Percentiles rank a stretch among this genome's conserved stretches.
Evolutionary conservation across 2,113 vertebrate genomes (phyloP).

Genomic region (Osmerus eperlanus): DNA sequence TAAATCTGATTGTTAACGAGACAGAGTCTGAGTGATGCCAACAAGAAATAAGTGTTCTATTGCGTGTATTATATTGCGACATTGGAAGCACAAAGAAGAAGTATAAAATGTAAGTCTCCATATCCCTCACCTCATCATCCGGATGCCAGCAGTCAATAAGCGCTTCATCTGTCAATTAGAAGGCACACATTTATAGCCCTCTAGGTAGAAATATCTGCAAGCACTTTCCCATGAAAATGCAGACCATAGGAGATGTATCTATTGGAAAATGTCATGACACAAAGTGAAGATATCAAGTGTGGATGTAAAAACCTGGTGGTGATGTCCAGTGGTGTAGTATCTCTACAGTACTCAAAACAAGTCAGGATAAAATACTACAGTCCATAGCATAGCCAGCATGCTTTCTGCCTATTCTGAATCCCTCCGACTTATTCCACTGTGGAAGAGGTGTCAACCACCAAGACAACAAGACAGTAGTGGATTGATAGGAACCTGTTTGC

Average conservation of each 20-base stretch:
- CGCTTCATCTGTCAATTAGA: conserved; percentile 77
- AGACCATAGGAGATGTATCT: conserved; percentile 68
- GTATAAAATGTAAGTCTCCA: conserved; percentile 56
- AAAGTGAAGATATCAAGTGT: conserved; percentile 65
- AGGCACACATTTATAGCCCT: conserved; percentile 71
- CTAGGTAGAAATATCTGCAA: conserved; percentile 61
- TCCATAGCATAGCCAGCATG: too few species aligned
- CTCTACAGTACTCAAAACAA: too few species aligned
- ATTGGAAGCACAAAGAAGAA: conserved; percentile 36
- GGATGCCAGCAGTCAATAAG: conserved; percentile 72
- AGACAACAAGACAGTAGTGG: too few species aligned
- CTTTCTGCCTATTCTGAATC: too few species aligned
- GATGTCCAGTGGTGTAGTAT: too few species aligned
- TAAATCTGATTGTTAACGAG: too few species aligned
- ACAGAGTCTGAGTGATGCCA: background rate
- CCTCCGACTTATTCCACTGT: too few species aligned
- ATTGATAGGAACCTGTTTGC: background rate
- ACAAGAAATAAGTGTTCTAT: conserved; percentile 14
- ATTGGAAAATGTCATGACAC: conserved; percentile 67
- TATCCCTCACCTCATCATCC: conserved; percentile 59
- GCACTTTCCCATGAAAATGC: conserved; percentile 63
- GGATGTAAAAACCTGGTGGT: conserved; percentile 45
- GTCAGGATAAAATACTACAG: too few species aligned
- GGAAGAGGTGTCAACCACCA: too few species aligned
- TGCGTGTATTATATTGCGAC: conserved; percentile 16